phyloP scores from a whole-genome alignment of 2,113 vertebrate genomes.

The Tauraco erythrolophus region DNA sequence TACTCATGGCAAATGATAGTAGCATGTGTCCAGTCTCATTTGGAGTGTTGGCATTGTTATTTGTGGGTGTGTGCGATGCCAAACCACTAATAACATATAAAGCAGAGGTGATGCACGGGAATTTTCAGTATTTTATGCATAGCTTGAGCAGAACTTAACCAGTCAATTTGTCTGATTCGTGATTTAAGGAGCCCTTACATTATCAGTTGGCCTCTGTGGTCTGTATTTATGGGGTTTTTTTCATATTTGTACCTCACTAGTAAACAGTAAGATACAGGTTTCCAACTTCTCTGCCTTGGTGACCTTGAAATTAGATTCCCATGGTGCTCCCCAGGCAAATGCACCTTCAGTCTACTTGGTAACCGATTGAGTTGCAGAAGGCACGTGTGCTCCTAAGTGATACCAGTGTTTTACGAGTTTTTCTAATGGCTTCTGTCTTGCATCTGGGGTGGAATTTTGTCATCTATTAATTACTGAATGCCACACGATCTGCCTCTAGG shows the following conservation, averaged over 20 bases:
- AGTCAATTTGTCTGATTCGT: neutral
- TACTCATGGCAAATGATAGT: neutral
- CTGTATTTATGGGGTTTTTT: neutral
- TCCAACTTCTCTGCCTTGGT: neutral
- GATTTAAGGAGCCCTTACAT: neutral
- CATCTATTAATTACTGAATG: neutral
- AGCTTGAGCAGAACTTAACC: neutral
- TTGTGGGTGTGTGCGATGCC: neutral
- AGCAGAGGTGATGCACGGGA: neutral
- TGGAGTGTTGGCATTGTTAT: neutral
- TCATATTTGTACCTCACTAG: neutral
- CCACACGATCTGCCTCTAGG: neutral
- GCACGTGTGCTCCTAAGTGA: neutral
- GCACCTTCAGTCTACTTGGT: neutral
- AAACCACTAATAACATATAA: neutral
- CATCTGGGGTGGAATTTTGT: neutral
- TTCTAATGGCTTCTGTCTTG: neutral
- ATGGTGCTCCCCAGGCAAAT: neutral
- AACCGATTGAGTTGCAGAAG: neutral
- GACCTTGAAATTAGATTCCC: neutral
- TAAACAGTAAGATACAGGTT: neutral
- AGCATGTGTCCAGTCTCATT: neutral
- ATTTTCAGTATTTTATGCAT: neutral
- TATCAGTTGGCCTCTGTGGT: neutral
- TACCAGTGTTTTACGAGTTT: neutral